A percentile compares a stretch with the other conserved stretches of the same genome.
Evolutionary conservation across 2,888 invertebrate genomes (phyloP).

Genomic region (Lepidochitona cinerea): DNA sequence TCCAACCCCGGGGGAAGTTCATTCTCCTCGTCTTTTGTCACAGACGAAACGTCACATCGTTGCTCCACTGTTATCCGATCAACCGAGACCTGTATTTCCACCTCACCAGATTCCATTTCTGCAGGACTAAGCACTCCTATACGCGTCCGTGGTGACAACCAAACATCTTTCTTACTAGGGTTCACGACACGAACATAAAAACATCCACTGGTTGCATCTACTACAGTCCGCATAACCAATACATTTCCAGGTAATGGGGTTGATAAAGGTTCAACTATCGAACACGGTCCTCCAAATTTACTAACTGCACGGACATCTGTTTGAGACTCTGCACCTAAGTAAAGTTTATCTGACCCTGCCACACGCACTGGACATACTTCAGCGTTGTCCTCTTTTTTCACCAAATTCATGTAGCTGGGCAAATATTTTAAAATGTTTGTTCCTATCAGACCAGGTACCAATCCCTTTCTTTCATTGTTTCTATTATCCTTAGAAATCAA

Average conservation of each 20-base stretch:
- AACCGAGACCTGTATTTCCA: background rate
- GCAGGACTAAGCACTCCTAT: background rate
- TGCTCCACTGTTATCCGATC: background rate
- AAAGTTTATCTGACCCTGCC: background rate
- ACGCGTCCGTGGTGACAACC: background rate
- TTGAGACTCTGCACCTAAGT: background rate
- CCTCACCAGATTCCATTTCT: background rate
- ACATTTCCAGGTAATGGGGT: background rate
- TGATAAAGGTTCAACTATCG: background rate
- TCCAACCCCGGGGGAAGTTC: background rate
- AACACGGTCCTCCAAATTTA: background rate
- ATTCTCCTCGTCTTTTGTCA: no score
- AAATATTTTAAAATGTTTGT: background rate
- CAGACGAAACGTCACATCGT: background rate
- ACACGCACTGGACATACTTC: background rate
- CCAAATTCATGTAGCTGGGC: background rate
- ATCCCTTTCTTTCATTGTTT: background rate
- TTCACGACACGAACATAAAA: constrained; percentile 1
- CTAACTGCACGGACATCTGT: background rate
- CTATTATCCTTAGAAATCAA: background rate
- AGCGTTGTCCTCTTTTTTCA: background rate
- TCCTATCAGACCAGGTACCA: background rate
- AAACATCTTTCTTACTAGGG: background rate
- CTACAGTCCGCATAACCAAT: background rate
- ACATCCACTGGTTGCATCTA: background rate